Base-by-base conservation (phyloP, 2,888 invertebrate genomes). In the Ischnura elegans region DNA sequence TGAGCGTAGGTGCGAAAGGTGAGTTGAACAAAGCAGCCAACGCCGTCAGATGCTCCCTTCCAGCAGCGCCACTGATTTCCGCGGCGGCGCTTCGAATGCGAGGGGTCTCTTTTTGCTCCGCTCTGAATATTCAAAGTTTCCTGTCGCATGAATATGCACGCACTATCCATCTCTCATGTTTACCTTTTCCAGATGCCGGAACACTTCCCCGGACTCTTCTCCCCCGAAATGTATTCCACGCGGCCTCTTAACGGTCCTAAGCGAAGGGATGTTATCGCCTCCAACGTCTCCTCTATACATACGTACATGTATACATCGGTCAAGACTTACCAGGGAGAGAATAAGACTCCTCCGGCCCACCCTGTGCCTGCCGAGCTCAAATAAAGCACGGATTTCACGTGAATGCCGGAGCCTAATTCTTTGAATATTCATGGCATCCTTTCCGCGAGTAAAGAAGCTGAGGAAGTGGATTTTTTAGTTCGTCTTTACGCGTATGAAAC, bases 111-210 rank as follows among this genome's bases (percentile, higher is more conserved):
- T 76, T 76, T 76, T 76, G 36, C 76, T 76, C n/a, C n/a, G 76
- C 76, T 76, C 76, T 76, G 76, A 76, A 76, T 76, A 76, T 76
- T 76, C 76, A 76, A 76, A 76, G 76, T 76, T 36, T 76, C 76
- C 76, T 76, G 76, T 76, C 76, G 36, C 76, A 76, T 76, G 76
- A 76, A 76, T 76, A 76, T 76, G 76, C 76, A 76, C 76, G 36
- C 16, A 36, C 76, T 36, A 76, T 76, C 76, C 76, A 76, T 36
- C 76, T 36, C 51, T 25, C 29, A 36, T 76, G 76, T 76, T 76
- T 76, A 76, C 76, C 76, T 76, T 76, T 76, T 76, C 76, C 76
- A 76, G 76, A 76, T 76, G 76, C 76, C 76, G 36, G 76, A 76
- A 36, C 36, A 25, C 36, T 36, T 36, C 76, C 36, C 36, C 2